Conservation (phyloP, 2,113 vertebrate species). For the Myanophis thanlyinensis region DNA sequence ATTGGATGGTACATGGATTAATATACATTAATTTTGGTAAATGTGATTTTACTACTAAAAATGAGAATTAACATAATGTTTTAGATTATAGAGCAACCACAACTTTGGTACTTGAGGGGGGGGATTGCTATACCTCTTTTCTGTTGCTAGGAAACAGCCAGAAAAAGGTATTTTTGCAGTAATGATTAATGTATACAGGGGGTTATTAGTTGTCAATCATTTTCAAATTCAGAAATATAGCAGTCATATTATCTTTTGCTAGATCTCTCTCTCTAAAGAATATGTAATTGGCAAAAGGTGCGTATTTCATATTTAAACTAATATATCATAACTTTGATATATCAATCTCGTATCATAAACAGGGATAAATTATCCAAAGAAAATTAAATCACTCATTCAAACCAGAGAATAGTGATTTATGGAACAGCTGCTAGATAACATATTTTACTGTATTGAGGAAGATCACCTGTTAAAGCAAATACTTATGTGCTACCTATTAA, state of each 20-base stretch:
- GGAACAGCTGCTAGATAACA: background rate
- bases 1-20: constrained; percentile 58
- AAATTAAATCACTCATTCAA: constrained; percentile 15
- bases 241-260: constrained; percentile 16
- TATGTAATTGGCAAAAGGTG: background rate
- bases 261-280: constrained; percentile 29
- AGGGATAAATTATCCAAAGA: constrained; percentile 26
- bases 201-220: constrained; percentile 31
- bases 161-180: constrained; percentile 43
- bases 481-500: background rate
- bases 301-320: background rate
- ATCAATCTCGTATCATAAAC: constrained; percentile 11
- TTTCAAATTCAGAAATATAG: constrained; percentile 47
- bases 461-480: constrained; percentile 14
- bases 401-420: constrained; percentile 32
- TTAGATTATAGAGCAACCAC: constrained; percentile 53
- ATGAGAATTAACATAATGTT: constrained; percentile 56
- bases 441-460: constrained; percentile 21
- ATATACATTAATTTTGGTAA: constrained; percentile 61
- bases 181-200: constrained; percentile 48
- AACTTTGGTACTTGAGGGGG: constrained; percentile 29
- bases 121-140: constrained; percentile 49
- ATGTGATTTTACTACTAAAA: constrained; percentile 58
- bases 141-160: constrained; percentile 60
- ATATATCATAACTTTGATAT: constrained; percentile 31